Conservation (phyloP, 2,113 vertebrate species). For the Phylloscopus trochilus region DNA sequence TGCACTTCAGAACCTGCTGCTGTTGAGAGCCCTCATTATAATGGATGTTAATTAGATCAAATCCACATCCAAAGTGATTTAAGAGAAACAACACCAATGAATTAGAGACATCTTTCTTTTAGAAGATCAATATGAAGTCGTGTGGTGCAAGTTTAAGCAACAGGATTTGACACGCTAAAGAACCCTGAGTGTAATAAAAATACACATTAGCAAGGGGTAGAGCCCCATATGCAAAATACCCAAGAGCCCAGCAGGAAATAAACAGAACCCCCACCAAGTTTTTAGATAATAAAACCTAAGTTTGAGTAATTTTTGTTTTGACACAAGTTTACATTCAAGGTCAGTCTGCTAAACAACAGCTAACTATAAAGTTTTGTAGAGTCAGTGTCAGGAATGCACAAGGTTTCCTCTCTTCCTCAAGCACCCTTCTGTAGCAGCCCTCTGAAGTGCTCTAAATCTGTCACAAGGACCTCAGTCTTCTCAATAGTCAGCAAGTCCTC, state of each 20-base stretch:
- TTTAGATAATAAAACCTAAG: not conserved
- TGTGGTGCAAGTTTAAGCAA: not conserved
- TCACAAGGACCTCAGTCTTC: not conserved
- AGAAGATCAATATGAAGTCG: not conserved
- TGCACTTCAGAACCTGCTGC: constrained; percentile 16
- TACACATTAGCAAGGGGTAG: not conserved
- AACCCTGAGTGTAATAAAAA: not conserved
- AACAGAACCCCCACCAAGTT: not conserved
- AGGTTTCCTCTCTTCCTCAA: not conserved
- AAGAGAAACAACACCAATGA: constrained; percentile 16
- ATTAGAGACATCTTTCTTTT: not conserved
- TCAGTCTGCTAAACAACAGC: not conserved
- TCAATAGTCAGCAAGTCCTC: not conserved
- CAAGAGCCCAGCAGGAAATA: not conserved
- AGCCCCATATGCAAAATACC: not conserved
- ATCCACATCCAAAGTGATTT: constrained; percentile 38
- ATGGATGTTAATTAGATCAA: constrained; percentile 52
- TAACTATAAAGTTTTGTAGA: not conserved
- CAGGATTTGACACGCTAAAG: constrained; percentile 18
- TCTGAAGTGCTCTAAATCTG: not conserved
- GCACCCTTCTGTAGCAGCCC: not conserved
- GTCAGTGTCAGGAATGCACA: not conserved
- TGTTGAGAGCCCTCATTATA: constrained; percentile 31
- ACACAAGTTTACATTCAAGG: not conserved
- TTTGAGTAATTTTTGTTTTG: not conserved